Percentiles rank a stretch among this genome's conserved stretches.
These are phyloP conservation scores for Thaumetopoea pityocampa DNA, from an alignment of 1,140 invertebrate genomes.

Conservation along the genomic window DNA sequence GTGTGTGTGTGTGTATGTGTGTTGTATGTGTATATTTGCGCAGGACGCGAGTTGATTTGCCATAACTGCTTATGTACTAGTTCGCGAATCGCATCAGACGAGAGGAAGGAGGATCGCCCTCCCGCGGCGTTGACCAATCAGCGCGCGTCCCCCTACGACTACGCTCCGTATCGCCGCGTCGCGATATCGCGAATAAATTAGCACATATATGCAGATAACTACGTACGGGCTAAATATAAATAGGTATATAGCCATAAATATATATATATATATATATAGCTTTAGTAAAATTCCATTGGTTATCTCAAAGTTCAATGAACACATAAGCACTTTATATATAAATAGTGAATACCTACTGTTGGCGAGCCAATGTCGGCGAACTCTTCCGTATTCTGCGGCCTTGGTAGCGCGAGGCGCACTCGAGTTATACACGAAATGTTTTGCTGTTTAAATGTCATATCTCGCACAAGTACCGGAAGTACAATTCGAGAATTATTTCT, in stretches of 20 bases:
- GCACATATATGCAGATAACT: conserved; percentile 26
- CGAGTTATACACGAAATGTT: conserved; percentile 30
- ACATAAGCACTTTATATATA: conserved; percentile 12
- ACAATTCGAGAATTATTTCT: no score
- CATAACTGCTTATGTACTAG: conserved; percentile 39
- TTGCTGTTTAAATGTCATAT: conserved; percentile 43
- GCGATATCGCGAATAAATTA: conserved; percentile 61
- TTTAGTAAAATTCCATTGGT: conserved; percentile 20
- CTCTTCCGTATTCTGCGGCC: conserved; percentile 39
- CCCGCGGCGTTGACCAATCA: conserved; percentile 55
- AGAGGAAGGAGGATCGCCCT: conserved; percentile 73
- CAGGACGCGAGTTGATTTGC: conserved; percentile 55
- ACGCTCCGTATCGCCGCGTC: conserved; percentile 32
- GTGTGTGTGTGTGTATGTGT: conserved; percentile 22
- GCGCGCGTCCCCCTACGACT: conserved; percentile 39
- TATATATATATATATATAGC: conserved; percentile 2
- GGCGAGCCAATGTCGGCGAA: conserved; percentile 17
- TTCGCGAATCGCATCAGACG: conserved; percentile 68
- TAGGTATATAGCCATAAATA: background rate
- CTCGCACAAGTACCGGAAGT: conserved; percentile 40
- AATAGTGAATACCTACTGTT: conserved; percentile 1
- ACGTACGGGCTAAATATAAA: conserved; percentile 15
- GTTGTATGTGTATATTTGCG: conserved; percentile 30
- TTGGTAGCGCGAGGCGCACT: conserved; percentile 37
- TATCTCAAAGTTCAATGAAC: conserved; percentile 11